Evolutionary conservation across 2,888 invertebrate species (phyloP).

Genomic region (Cecidostiba fungosa): DNA sequence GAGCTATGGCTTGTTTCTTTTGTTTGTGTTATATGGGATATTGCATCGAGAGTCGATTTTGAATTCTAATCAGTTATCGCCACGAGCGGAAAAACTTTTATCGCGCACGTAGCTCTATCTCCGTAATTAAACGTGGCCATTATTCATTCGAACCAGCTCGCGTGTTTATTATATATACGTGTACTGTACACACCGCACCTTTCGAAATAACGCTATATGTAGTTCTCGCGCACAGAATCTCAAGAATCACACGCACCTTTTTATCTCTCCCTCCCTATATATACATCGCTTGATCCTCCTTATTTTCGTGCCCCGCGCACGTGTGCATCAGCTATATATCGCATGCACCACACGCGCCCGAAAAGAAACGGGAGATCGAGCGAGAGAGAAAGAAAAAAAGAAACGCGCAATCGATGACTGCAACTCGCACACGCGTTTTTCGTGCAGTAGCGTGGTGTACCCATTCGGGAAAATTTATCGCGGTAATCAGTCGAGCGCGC

Average conservation of each 20-base stretch:
- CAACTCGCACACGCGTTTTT: not conserved
- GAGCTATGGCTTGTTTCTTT: not conserved
- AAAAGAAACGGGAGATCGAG: not conserved
- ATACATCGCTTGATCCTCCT: not conserved
- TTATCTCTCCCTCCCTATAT: not conserved
- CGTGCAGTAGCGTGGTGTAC: not conserved
- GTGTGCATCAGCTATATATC: not conserved
- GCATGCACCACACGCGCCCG: not conserved
- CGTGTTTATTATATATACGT: not conserved
- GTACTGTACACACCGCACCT: not conserved
- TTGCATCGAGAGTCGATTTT: not conserved
- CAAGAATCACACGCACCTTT: conserved; percentile 8
- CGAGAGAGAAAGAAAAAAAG: not conserved
- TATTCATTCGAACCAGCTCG: not conserved
- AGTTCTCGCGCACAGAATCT: not conserved
- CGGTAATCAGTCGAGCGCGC: conserved; percentile 22
- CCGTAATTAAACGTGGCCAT: conserved; percentile 31
- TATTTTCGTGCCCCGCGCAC: not conserved
- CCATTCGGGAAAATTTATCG: conserved; percentile 47
- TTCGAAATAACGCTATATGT: too few species aligned
- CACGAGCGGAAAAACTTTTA: conserved; percentile 19
- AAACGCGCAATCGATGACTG: conserved; percentile 27
- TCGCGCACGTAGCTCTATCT: not conserved
- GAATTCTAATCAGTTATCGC: not conserved
- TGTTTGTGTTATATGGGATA: not conserved